A percentile compares a stretch with the other conserved stretches of the same genome.
These are phyloP conservation scores for Drosophila pseudotalamancana DNA, from an alignment of 2,888 invertebrate species.

Conservation along the genomic window DNA sequence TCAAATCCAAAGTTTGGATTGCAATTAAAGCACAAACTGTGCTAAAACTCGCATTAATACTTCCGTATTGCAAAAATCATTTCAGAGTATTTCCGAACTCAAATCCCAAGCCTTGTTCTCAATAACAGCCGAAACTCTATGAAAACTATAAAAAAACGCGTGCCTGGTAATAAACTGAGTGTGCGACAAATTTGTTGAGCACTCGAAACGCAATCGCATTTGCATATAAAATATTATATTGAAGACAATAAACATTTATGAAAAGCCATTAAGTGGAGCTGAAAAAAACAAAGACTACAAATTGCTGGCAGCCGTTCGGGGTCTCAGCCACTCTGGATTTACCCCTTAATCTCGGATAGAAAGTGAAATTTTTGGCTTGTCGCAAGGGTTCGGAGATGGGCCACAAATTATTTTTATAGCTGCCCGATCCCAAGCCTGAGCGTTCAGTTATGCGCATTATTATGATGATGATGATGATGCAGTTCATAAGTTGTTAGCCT, in stretches of 20 bases:
- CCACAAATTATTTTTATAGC: constrained; percentile 81
- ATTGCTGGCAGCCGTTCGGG: constrained; percentile 69
- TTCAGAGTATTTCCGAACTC: neutral
- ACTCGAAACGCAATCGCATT: constrained; percentile 46
- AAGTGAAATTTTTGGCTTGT: constrained; percentile 26
- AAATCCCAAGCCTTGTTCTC: no score
- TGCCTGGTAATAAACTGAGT: constrained; percentile 24
- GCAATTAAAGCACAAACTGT: no score
- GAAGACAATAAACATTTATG: constrained; percentile 77
- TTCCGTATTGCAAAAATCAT: no score
- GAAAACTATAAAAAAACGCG: constrained; percentile 2
- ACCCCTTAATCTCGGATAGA: constrained; percentile 39
- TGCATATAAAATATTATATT: constrained; percentile 68
- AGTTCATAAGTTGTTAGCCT: constrained; percentile 47
- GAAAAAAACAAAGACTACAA: constrained; percentile 77
- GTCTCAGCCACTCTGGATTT: constrained; percentile 10
- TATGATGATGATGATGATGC: constrained; percentile 19
- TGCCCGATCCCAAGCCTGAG: constrained; percentile 59
- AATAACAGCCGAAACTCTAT: neutral
- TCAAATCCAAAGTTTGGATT: no score
- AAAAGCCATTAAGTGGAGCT: constrained; percentile 80
- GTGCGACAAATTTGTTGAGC: constrained; percentile 57
- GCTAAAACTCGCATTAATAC: no score
- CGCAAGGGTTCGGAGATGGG: constrained; percentile 37
- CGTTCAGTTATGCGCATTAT: constrained; percentile 67